Evolutionary conservation across 1,140 invertebrate genomes (phyloP).

Genomic region (Catajapyx aquilonaris): DNA sequence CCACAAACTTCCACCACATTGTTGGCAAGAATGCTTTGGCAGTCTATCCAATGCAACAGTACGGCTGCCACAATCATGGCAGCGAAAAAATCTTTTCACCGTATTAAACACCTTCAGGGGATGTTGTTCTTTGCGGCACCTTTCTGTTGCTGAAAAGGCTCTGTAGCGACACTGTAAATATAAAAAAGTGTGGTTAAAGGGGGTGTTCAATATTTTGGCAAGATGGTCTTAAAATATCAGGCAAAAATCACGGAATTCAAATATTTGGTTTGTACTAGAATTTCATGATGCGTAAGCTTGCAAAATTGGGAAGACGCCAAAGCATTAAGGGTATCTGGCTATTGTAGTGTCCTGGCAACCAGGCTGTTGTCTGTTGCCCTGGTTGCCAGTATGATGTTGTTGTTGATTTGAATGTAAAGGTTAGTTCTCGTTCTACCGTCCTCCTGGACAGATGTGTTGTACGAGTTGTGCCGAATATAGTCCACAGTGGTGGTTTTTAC

Average conservation of each 20-base stretch:
- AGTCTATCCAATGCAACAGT: slow-evolving; percentile 53
- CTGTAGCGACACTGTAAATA: slow-evolving; percentile 58
- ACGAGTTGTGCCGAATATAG: too few species aligned
- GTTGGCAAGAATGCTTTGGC: slow-evolving; percentile 51
- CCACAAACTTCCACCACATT: slow-evolving; percentile 52
- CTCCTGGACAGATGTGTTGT: too few species aligned
- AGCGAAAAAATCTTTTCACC: slow-evolving; percentile 76
- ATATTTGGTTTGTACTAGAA: background rate
- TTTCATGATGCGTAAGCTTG: background rate
- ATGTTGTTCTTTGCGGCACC: slow-evolving; percentile 64
- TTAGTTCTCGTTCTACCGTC: background rate
- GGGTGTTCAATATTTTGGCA: background rate
- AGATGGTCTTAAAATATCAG: background rate
- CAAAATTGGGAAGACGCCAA: background rate
- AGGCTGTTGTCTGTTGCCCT: too few species aligned
- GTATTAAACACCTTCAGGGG: slow-evolving; percentile 50
- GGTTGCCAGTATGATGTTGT: too few species aligned
- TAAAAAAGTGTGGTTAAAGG: slow-evolving; percentile 7
- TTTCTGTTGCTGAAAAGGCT: slow-evolving; percentile 57
- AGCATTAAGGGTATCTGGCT: background rate
- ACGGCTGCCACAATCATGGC: slow-evolving; percentile 61
- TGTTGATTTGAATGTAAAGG: background rate
- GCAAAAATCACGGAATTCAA: slow-evolving; percentile 1
- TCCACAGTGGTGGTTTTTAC: too few species aligned
- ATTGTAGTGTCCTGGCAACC: too few species aligned